Evolutionary conservation across 1,140 invertebrate species (phyloP), one percentile per base, ranked within the genome.

Genomic region (Drosophila leontia): DNA sequence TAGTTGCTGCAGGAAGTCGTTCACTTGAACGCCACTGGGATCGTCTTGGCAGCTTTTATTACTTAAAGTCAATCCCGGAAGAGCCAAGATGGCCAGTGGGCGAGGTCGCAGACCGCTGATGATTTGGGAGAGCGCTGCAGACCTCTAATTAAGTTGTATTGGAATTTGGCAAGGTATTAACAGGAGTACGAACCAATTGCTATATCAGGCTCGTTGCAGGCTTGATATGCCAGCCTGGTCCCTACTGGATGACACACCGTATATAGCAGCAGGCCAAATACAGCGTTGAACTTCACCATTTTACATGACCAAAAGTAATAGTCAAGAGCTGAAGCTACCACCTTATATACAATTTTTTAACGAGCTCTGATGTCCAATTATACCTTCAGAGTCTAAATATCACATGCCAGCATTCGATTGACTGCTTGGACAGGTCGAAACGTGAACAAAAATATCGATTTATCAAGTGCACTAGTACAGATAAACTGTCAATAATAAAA

Each of bases 121-220:
- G 17, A 92, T 92, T 65, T 92, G 80, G 7, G 87, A 82, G n/a
- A 92, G 80, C 2, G 82, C 92, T 92, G 57, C n/a, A 56, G 8
- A 6, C 11, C 23, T 41, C 17, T 44, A 7, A 45, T 23, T 37
- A 23, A 56, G 1, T 17, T 48, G 2, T 39, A 8, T 29, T 35
- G 23, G 8, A n/a, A 15, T 13, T 44, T 12, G 3, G 7, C 11
- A 34, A 37, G n/a, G 13, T 42, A n/a, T 26, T 23, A 19, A 34
- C 15, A 9, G 3, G 3, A 35, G 12, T 23, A 42, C 56, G 41
- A 65, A 85, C 82, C 82, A 44, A 78, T 80, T 44, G 82, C 56
- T 65, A 80, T 78, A 47, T 78, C 82, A 26, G 82, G 75, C 29
- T 81, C 69, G 39, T 81, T 85, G 62, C 82, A 78, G 26, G 63